phyloP scores from a whole-genome alignment of 2,888 invertebrate species.

The Erebia palarica region DNA sequence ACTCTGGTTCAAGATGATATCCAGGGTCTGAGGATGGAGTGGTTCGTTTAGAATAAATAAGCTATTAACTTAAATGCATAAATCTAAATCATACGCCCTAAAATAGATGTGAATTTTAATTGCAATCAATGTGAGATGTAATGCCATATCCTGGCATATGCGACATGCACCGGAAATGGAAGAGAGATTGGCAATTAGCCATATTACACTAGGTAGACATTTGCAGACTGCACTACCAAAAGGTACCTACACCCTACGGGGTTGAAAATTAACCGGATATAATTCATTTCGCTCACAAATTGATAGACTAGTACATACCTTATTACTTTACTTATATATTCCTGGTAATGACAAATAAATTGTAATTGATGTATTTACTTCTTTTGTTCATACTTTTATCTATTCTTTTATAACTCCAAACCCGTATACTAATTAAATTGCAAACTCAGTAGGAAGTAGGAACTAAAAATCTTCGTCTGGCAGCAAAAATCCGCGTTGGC shows the following conservation, averaged over 20 bases:
- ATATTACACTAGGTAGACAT: conserved; percentile 52
- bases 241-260: background rate
- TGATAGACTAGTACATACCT: background rate
- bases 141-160: conserved; percentile 51
- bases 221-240: background rate
- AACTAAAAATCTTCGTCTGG: too few species aligned
- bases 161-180: conserved; percentile 67
- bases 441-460: too few species aligned
- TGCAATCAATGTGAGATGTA: conserved; percentile 40
- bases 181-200: conserved; percentile 74
- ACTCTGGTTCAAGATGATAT: too few species aligned
- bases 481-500: too few species aligned
- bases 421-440: too few species aligned
- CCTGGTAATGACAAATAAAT: too few species aligned
- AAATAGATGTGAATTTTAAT: background rate
- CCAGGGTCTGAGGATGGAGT: background rate
- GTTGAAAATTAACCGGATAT: conserved; percentile 16
- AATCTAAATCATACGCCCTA: background rate
- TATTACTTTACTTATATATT: too few species aligned
- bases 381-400: too few species aligned
- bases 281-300: conserved; percentile 28
- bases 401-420: too few species aligned
- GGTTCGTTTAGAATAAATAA: background rate
- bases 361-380: too few species aligned
- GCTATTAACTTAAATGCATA: too few species aligned